phyloP scores from a whole-genome alignment of 2,113 vertebrate species.

The Phalacrocorax brasilianus region DNA sequence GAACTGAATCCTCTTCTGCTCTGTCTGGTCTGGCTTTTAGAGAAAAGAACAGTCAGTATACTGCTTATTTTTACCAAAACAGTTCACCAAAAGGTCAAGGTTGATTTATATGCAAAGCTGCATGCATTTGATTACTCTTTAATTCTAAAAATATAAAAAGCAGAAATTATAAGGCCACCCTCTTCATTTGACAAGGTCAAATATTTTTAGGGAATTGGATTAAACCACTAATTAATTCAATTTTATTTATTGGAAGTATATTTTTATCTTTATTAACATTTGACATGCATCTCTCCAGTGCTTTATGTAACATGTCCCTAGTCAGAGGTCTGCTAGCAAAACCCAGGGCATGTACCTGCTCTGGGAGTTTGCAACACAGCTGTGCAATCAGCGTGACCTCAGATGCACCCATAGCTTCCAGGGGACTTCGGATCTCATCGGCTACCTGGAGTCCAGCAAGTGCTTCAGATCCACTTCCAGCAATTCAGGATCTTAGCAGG shows the following conservation, averaged over 20 bases:
- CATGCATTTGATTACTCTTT: conserved; percentile 59
- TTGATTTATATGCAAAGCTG: conserved; percentile 62
- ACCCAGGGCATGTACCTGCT: not conserved
- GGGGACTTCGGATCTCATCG: not conserved
- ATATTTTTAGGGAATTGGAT: conserved; percentile 64
- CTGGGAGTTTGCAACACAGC: not conserved
- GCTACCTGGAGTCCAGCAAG: not conserved
- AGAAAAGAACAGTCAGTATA: conserved; percentile 37
- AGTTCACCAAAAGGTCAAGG: conserved; percentile 54
- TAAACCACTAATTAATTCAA: conserved; percentile 68
- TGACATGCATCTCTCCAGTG: not conserved
- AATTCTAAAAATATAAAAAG: conserved; percentile 59
- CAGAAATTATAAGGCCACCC: conserved; percentile 54
- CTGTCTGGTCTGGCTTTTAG: conserved; percentile 47
- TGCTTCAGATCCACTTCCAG: not conserved
- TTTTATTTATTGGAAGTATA: conserved; percentile 60
- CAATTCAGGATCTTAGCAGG: not conserved
- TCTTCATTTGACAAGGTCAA: conserved; percentile 62
- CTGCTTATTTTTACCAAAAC: conserved; percentile 63
- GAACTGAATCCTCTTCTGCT: conserved; percentile 27
- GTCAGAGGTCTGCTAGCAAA: not conserved
- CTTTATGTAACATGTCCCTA: not conserved
- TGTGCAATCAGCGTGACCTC: not conserved
- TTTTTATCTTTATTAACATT: conserved; percentile 61
- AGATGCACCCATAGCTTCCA: not conserved